Evolutionary conservation across 2,888 invertebrate genomes (phyloP).

Genomic region (Aspidapion aeneum): DNA sequence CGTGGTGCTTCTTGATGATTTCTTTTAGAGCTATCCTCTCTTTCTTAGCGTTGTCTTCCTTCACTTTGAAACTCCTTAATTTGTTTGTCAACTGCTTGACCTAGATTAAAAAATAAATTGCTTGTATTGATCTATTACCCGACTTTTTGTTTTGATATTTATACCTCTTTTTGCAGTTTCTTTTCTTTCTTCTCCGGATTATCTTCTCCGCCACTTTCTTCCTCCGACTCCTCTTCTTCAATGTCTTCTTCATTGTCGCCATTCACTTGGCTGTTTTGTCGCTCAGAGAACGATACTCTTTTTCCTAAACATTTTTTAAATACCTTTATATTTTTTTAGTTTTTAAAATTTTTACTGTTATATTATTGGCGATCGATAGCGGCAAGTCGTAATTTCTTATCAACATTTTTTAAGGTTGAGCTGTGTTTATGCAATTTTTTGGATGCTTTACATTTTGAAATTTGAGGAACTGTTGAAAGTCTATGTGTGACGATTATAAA

Average conservation of each 20-base stretch:
- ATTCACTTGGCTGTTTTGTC: conserved; percentile 51
- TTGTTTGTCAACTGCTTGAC: conserved; percentile 61
- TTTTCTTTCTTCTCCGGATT: conserved; percentile 59
- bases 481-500: too few relatives aligned
- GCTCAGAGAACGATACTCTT: conserved; percentile 40
- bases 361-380: too few relatives aligned
- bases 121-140: not conserved
- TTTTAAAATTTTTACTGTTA: not conserved
- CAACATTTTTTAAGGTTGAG: too few relatives aligned
- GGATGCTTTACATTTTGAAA: too few relatives aligned
- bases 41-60: conserved; percentile 68
- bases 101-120: conserved; percentile 7
- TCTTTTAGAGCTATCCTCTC: conserved; percentile 76
- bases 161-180: conserved; percentile 58
- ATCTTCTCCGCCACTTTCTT: conserved; percentile 64
- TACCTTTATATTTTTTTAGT: not conserved
- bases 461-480: too few relatives aligned
- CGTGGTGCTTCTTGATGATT: conserved; percentile 78
- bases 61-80: conserved; percentile 56
- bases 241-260: conserved; percentile 56
- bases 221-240: conserved; percentile 54
- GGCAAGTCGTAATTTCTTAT: too few relatives aligned
- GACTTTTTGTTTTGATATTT: not conserved
- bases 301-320: conserved; percentile 36
- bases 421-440: too few relatives aligned